Conservation (phyloP, 2,888 invertebrate species). For the Tinea semifulvella region DNA sequence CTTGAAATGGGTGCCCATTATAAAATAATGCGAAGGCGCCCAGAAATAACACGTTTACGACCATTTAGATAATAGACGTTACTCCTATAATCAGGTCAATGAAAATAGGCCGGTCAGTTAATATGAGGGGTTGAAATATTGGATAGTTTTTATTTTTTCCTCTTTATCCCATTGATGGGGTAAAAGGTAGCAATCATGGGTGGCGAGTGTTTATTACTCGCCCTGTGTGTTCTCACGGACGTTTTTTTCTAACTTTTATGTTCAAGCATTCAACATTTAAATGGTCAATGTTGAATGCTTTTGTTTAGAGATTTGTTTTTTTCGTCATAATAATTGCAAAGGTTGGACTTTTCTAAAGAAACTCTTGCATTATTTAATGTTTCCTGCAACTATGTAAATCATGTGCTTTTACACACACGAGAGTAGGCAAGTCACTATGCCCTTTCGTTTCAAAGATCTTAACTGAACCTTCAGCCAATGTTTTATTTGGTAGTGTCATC, state of each 20-base stretch:
- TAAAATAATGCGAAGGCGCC: conserved; percentile 6
- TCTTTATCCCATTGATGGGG: conserved; percentile 10
- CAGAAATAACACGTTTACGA: conserved; percentile 12
- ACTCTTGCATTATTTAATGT: no score
- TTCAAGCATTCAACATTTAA: conserved; percentile 1
- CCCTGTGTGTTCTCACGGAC: conserved; percentile 21
- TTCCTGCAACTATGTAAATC: no score
- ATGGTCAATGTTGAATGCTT: no score
- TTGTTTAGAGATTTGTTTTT: neutral
- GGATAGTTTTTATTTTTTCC: conserved; percentile 10
- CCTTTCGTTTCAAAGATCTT: no score
- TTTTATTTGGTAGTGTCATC: no score
- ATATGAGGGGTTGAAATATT: conserved; percentile 11
- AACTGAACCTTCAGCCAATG: no score
- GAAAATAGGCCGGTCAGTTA: conserved; percentile 12
- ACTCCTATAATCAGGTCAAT: conserved; percentile 13
- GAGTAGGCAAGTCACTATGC: no score
- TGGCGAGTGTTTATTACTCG: conserved; percentile 20
- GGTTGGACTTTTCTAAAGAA: no score
- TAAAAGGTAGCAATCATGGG: conserved; percentile 25
- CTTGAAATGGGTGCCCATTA: neutral
- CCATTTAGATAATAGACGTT: conserved; percentile 11
- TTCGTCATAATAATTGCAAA: conserved; percentile 3
- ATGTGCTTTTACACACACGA: no score
- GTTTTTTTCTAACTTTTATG: conserved; percentile 13